Evolutionary conservation across 1,140 invertebrate genomes (phyloP).

Genomic region (Caenorhabditis tropicalis): DNA sequence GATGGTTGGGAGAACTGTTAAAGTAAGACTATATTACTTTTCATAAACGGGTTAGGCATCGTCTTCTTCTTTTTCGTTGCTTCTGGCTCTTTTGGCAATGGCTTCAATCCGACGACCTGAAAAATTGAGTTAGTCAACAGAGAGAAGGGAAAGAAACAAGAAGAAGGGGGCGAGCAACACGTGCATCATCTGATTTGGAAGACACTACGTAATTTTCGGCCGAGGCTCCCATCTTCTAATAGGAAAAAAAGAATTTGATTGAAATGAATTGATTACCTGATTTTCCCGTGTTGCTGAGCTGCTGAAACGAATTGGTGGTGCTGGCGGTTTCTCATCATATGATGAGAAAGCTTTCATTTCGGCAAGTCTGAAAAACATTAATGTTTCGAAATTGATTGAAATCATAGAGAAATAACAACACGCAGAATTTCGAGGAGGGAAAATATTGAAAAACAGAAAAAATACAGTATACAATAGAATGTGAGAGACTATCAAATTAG

Average conservation of each 20-base stretch:
- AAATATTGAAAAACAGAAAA: background rate
- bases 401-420: background rate
- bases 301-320: conserved; percentile 62
- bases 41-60: conserved; percentile 51
- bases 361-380: background rate
- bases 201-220: background rate
- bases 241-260: background rate
- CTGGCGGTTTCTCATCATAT: conserved; percentile 65
- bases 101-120: conserved; percentile 62
- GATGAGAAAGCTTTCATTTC: conserved; percentile 48
- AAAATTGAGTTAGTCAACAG: conserved; percentile 33
- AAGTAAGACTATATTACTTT: conserved; percentile 19
- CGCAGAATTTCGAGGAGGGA: background rate
- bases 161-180: conserved; percentile 3
- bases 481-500: background rate
- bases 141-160: background rate
- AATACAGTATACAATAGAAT: conserved; percentile 3
- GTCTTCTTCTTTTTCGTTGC: conserved; percentile 57
- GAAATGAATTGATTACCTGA: conserved; percentile 6
- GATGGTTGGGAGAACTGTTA: background rate
- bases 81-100: conserved; percentile 61
- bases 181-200: conserved; percentile 31
- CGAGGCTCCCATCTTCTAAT: background rate
- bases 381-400: background rate
- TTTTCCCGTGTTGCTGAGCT: conserved; percentile 36